Evolutionary conservation across 2,113 vertebrate genomes (phyloP).

Genomic region (Colinus virginianus): DNA sequence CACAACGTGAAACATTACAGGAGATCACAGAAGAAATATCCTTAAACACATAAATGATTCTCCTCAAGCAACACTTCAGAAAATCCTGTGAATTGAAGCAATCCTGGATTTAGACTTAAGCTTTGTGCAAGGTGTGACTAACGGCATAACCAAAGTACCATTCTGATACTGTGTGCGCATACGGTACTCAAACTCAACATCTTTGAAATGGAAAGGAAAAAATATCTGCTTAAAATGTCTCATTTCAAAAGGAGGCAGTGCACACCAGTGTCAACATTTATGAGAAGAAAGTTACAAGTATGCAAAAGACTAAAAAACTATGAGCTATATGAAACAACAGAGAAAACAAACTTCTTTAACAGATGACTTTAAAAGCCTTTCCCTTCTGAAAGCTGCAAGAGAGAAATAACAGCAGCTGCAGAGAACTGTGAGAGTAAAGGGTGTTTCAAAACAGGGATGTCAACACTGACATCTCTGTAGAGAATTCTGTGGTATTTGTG

Average conservation of each 20-base stretch:
- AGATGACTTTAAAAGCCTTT: background rate
- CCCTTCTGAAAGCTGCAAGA: background rate
- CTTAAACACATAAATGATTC: background rate
- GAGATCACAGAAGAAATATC: background rate
- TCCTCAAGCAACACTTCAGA: background rate
- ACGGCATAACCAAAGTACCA: rapidly evolving
- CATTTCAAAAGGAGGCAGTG: background rate
- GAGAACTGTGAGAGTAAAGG: background rate
- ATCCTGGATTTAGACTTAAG: background rate
- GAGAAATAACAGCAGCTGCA: background rate
- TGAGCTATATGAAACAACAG: background rate
- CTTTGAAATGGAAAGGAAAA: background rate
- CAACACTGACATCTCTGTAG: background rate
- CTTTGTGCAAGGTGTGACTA: rapidly evolving
- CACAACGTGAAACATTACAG: background rate
- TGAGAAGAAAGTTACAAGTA: background rate
- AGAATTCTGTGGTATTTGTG: background rate
- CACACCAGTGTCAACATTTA: background rate
- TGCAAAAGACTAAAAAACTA: background rate
- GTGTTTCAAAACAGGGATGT: background rate
- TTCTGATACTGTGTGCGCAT: background rate
- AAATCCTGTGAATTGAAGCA: background rate
- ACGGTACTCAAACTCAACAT: background rate
- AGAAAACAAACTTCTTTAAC: slow-evolving; percentile 10
- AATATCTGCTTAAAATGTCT: background rate